Conservation (phyloP, 2,888 invertebrate genomes). For the Bruchidius siliquastri region DNA sequence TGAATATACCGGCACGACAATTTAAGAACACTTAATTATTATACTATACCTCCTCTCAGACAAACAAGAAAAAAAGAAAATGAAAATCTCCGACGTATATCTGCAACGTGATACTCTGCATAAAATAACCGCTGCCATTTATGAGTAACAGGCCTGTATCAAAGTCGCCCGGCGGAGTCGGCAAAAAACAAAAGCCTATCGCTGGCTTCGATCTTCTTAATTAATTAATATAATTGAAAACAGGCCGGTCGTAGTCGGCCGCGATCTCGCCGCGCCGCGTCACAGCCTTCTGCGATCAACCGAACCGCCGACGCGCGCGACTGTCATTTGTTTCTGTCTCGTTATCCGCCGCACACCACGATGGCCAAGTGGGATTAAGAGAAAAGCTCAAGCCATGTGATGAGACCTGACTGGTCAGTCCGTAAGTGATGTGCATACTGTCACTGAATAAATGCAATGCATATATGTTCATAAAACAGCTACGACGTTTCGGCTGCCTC, state of each 20-base stretch:
- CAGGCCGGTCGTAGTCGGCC: conserved; percentile 32
- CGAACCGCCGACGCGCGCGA: conserved; percentile 6
- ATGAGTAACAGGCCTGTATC: conserved; percentile 16
- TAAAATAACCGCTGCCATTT: conserved; percentile 17
- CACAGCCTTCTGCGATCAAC: conserved; percentile 9
- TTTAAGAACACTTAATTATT: not conserved
- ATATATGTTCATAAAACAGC: conserved; percentile 13
- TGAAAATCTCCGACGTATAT: conserved; percentile 7
- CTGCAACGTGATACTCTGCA: conserved; percentile 4
- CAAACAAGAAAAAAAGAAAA: not conserved
- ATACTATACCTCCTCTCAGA: not conserved
- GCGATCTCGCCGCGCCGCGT: not conserved
- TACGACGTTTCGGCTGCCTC: no score
- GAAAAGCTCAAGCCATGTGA: not conserved
- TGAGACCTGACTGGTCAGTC: not conserved
- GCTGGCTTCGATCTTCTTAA: conserved; percentile 34
- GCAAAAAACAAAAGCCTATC: conserved; percentile 22
- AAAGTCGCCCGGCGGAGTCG: conserved; percentile 19
- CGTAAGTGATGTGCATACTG: not conserved
- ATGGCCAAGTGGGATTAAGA: not conserved
- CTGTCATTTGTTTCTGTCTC: conserved; percentile 36
- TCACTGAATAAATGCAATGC: conserved; percentile 9
- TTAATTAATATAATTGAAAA: conserved; percentile 44
- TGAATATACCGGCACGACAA: not conserved
- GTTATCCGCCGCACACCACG: conserved; percentile 30